Evolutionary conservation across 1,140 invertebrate genomes (phyloP), one percentile per base, ranked within the genome.

Genomic region (Drosophila nannoptera): DNA sequence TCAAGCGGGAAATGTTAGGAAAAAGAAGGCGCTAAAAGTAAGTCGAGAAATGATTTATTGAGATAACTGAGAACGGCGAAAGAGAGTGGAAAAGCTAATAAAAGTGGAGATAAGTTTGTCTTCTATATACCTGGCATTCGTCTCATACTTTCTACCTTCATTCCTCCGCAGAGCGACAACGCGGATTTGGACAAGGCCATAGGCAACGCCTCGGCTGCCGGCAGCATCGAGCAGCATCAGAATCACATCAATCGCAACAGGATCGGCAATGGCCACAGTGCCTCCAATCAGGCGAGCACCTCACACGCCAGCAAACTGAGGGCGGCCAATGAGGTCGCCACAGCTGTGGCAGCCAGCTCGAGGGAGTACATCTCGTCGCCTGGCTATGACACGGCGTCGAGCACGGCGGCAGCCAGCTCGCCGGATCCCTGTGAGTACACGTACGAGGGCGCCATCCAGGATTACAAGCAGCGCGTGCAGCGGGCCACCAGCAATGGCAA

Each of bases 361-460:
- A 66, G 87, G 12, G 77, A 88, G 68, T 88, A 87, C 58, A 87
- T 88, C 11, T 87, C 88, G n/a, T 89, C 88, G 5, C 87, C 88
- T 12, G 88, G 87, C 36, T 89, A 88, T 53, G 87, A 89, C 46
- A 89, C 88, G 7, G 84, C 87, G 1, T 87, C 87, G 11, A 89
- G 86, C 60, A 90, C 70, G 42, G 87, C 66, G 55, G 87, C 74
- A 38, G 86, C 66, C 81, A 89, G 87, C 42, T 86, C 88, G 0
- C 88, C 88, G 2, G 88, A 89, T 76, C 87, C 80, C 3, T 89
- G 89, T 55, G 95, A 96, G 83, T 96, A 96, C 88, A 96, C 95
- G 0, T 96, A 96, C 87, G 95, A 96, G 88, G 93, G 94, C 69
- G 95, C 95, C 63, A 96, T 96, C 68, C 94, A 95, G 76, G 94